Evolutionary conservation across 2,888 invertebrate genomes (phyloP).

Genomic region (Autographa pulchrina): DNA sequence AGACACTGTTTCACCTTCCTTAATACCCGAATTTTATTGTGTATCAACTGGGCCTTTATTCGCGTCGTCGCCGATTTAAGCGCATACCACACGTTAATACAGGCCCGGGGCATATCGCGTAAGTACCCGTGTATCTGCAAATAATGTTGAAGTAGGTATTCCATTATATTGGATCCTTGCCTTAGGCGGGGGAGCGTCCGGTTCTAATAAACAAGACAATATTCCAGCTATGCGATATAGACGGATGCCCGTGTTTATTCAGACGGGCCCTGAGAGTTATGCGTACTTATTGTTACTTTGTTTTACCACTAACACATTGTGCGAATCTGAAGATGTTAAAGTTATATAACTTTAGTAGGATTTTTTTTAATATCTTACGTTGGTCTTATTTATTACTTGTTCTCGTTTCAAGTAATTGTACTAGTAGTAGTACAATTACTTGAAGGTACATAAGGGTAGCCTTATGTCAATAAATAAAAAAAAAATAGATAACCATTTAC

Average conservation of each 20-base stretch:
- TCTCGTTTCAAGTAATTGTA: too few relatives aligned
- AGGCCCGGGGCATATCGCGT: constrained; percentile 79
- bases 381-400: too few relatives aligned
- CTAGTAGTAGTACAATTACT: too few relatives aligned
- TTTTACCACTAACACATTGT: constrained; percentile 41
- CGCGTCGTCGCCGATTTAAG: constrained; percentile 79
- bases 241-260: constrained; percentile 76
- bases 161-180: constrained; percentile 88
- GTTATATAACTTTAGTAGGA: too few relatives aligned
- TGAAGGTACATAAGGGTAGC: too few relatives aligned
- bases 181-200: constrained; percentile 82
- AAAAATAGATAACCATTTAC: too few relatives aligned
- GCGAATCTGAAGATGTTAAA: neutral
- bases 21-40: constrained; percentile 55
- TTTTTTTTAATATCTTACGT: too few relatives aligned
- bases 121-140: constrained; percentile 86
- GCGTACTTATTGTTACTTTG: constrained; percentile 63
- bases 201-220: constrained; percentile 87
- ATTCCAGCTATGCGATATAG: constrained; percentile 72
- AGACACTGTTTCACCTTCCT: constrained; percentile 61
- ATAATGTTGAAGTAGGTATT: constrained; percentile 86
- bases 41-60: constrained; percentile 64
- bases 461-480: too few relatives aligned
- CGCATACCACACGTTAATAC: constrained; percentile 79
- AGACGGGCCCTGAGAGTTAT: constrained; percentile 64